Evolutionary conservation across 1,140 invertebrate species (phyloP).

Genomic region (Panonychus citri): DNA sequence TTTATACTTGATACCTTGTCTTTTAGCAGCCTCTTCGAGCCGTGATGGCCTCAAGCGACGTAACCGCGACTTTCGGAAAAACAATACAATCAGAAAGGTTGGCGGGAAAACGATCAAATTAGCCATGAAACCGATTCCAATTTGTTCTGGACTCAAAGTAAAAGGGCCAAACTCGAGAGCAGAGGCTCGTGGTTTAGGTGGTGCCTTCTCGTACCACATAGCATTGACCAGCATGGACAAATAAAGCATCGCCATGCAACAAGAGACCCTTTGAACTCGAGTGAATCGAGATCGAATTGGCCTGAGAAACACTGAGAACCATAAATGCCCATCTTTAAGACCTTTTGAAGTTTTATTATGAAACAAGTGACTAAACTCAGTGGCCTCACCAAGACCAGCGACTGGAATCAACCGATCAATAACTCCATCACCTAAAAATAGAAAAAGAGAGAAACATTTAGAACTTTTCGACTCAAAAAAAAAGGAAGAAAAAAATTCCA

Average conservation of each 20-base stretch:
- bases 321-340: slow-evolving; percentile 31
- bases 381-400: slow-evolving; percentile 21
- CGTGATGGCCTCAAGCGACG: slow-evolving; percentile 21
- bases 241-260: slow-evolving; percentile 30
- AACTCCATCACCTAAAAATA: slow-evolving; percentile 16
- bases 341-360: slow-evolving; percentile 24
- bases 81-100: slow-evolving; percentile 27
- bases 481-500: too few species aligned
- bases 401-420: slow-evolving; percentile 31
- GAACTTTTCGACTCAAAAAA: too few species aligned
- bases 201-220: slow-evolving; percentile 28
- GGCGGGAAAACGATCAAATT: slow-evolving; percentile 29
- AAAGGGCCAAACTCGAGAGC: slow-evolving; percentile 27
- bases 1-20: slow-evolving; percentile 11
- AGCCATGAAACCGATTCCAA: slow-evolving; percentile 22
- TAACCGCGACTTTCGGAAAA: slow-evolving; percentile 26
- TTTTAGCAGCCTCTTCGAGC: slow-evolving; percentile 20
- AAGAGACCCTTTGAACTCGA: slow-evolving; percentile 28
- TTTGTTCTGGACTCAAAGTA: slow-evolving; percentile 23
- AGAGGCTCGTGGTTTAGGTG: slow-evolving; percentile 12
- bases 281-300: slow-evolving; percentile 30
- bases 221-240: slow-evolving; percentile 32
- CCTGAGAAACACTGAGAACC: slow-evolving; percentile 31
- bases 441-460: background rate
- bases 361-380: slow-evolving; percentile 28